Conservation (phyloP, 2,888 invertebrate species). For the Villa cingulata region DNA sequence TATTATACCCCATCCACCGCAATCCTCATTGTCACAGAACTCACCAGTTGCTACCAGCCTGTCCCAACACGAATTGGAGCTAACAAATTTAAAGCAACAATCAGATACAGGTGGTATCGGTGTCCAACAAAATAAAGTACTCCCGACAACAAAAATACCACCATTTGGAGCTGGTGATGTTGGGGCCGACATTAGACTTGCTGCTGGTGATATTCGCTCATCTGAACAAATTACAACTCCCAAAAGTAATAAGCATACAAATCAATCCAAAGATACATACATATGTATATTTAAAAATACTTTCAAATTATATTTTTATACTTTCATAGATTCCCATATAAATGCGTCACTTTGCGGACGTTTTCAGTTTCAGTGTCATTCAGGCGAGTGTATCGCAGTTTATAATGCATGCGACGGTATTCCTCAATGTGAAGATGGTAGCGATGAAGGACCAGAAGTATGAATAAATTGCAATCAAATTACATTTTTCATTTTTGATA, state of each 20-base stretch:
- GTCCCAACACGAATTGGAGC: constrained; percentile 35
- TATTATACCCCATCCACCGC: background rate
- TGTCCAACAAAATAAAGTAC: constrained; percentile 29
- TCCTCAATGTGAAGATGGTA: constrained; percentile 80
- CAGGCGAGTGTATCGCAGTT: constrained; percentile 82
- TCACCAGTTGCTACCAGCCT: constrained; percentile 12
- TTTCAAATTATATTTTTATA: background rate
- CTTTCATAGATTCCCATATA: background rate
- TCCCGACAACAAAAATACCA: constrained; percentile 9
- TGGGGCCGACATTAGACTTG: background rate
- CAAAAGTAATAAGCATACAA: constrained; percentile 3
- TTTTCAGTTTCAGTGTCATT: constrained; percentile 80
- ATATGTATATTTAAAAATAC: no score
- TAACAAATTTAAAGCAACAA: constrained; percentile 32
- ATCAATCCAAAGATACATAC: no score
- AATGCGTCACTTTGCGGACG: constrained; percentile 46
- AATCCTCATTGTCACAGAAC: background rate
- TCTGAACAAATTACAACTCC: constrained; percentile 1
- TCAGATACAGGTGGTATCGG: constrained; percentile 23
- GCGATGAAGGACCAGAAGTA: constrained; percentile 73
- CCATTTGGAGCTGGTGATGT: constrained; percentile 7
- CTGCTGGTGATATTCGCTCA: background rate
- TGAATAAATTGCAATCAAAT: background rate
- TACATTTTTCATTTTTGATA: background rate
- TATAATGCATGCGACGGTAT: constrained; percentile 94